Percentiles rank a stretch among this genome's conserved stretches.
phyloP scores from a whole-genome alignment of 2,888 invertebrate species.

The Chloroclystis v-ata region DNA sequence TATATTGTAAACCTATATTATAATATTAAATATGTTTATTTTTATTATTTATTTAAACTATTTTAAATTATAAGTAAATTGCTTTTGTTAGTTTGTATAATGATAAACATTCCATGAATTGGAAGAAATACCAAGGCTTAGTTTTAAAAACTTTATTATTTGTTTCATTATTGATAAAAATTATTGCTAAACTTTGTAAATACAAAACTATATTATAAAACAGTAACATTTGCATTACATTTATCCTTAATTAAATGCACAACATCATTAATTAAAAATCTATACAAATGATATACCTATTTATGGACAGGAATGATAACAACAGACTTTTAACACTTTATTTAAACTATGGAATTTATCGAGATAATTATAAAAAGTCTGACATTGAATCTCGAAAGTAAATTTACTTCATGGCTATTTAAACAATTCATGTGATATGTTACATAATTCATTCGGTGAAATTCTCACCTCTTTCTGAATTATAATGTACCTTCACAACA shows the following conservation, averaged over 20 bases:
- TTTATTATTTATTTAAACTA: too few relatives aligned
- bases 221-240: constrained; percentile 11
- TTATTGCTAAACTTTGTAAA: constrained; percentile 15
- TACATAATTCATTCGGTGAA: too few relatives aligned
- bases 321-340: constrained; percentile 17
- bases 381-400: too few relatives aligned
- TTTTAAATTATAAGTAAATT: neutral
- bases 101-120: constrained; percentile 11
- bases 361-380: constrained; percentile 16
- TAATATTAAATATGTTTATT: too few relatives aligned
- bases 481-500: too few relatives aligned
- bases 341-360: constrained; percentile 8
- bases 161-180: constrained; percentile 5
- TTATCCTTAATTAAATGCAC: constrained; percentile 3
- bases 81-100: neutral
- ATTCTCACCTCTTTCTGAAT: too few relatives aligned
- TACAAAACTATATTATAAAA: constrained; percentile 12
- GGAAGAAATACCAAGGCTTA: constrained; percentile 11
- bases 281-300: neutral
- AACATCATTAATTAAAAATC: neutral
- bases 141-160: constrained; percentile 15
- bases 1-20: too few relatives aligned
- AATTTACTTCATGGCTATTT: too few relatives aligned
- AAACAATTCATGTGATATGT: too few relatives aligned
- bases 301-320: constrained; percentile 17